Evolutionary conservation across 1,140 invertebrate genomes (phyloP), one percentile per base, ranked within the genome.

Genomic region (Drosophila eugracilis): DNA sequence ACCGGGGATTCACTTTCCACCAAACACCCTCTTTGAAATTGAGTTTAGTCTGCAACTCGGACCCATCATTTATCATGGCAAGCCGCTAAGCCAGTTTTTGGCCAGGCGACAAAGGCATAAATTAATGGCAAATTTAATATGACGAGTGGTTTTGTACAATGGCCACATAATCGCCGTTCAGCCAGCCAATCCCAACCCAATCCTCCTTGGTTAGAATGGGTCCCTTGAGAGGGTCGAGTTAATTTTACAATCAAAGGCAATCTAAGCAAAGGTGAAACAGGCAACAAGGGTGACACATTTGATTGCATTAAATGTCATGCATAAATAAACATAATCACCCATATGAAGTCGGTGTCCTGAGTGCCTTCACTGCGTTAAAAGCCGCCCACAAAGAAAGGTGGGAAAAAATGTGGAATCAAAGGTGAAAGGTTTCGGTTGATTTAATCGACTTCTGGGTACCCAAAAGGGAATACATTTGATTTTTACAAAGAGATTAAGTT

Each of bases 291-390:
- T 24, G 52, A 55, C 53, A 63, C 42, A 59, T 59, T 86, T 85
- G 81, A 85, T 86, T 85, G 81, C 81, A 86, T 85, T 86, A 85
- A 86, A 70, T 86, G 73, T 55, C 34, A 49, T 79, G 81, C 81
- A 85, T 85, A 86, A 86, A 86, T 85, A 85, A 85, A 86, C 77
- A 86, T 85, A 85, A 86, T 85, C 83, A 75, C 69, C 48, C 74
- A 55, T 74, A 50, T 60, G 54, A 44, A 73, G 44, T 62, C 19
- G 47, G 52, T 34, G 15, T 44, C 41, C 42, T 71, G 67, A 78
- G 59, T 66, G 52, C 36, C 53, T 10, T 17, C 36, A 60, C 15
- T 44, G 47, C 44, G 58, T 45, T 59, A 59, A 80, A 58, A 71
- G 37, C 48, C 45, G 49, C 52, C 45, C 72, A 53, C 52, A 69